Evolutionary conservation across 2,113 vertebrate genomes (phyloP).

Genomic region (Malurus melanocephalus): DNA sequence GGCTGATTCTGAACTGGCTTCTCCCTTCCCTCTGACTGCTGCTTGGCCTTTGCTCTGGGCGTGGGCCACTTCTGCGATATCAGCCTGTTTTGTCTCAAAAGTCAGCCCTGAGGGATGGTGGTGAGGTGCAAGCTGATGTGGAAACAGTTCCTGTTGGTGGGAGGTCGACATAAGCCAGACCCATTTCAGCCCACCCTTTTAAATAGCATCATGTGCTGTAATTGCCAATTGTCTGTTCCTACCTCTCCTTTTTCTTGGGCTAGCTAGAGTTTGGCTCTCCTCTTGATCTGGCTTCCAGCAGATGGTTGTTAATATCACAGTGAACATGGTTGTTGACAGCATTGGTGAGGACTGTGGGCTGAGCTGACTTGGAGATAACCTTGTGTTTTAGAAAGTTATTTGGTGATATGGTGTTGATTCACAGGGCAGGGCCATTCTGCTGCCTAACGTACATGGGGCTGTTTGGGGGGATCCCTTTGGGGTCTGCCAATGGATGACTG

Average conservation of each 20-base stretch:
- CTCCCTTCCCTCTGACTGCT: not conserved
- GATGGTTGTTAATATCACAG: not conserved
- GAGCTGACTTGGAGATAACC: not conserved
- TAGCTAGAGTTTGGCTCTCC: not conserved
- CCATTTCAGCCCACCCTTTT: not conserved
- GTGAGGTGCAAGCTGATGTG: not conserved
- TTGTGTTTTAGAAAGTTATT: not conserved
- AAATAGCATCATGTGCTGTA: not conserved
- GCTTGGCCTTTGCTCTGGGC: not conserved
- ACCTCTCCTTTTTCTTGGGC: not conserved
- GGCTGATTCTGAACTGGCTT: not conserved
- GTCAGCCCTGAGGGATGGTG: not conserved
- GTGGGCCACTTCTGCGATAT: not conserved
- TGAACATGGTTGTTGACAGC: not conserved
- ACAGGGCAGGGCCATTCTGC: not conserved
- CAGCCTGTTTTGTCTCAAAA: not conserved
- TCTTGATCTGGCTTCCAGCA: not conserved
- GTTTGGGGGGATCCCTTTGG: not conserved
- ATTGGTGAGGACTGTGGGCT: not conserved
- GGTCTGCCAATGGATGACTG: not conserved
- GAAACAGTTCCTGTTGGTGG: not conserved
- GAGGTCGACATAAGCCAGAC: not conserved
- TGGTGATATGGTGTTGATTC: not conserved
- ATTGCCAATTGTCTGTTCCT: not conserved
- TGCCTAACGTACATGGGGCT: not conserved